Evolutionary conservation across 2,113 vertebrate genomes (phyloP), one percentile per base, ranked within the genome.

Genomic region (Anser cygnoides): DNA sequence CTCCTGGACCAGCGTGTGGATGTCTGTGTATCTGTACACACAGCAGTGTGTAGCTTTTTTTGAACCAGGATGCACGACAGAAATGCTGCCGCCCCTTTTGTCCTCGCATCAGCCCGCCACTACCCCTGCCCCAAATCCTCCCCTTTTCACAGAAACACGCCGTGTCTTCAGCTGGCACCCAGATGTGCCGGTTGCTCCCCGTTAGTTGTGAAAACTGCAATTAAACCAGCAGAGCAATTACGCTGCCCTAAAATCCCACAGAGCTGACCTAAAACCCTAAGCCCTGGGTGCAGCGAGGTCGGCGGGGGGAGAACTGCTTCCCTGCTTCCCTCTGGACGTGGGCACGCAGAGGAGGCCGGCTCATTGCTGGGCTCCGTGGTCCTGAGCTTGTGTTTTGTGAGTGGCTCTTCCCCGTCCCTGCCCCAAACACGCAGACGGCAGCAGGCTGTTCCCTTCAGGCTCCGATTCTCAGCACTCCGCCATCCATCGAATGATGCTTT

Each of bases 401-500:
- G 90, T 97, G 96, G 96, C 91, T 70, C 46, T 61, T 44, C 62
- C 89, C 23, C 59, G 26, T 29, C 83, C 65, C 61, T 55, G 66
- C 54, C 94, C 91, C 4, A 71, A 73, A 17, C 4, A 66, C 19
- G 4, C 43, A 73, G 63, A 5, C 49, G 61, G 77, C 62, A 73
- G 71, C 87, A 37, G 54, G 57, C 43, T 49, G 73, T 79, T 95
- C 95, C 95, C 95, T 98, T 98, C 98, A 98, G 97, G 98, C 98
- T 98, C 97, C 96, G 97, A 98, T 98, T 98, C 97, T 96, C 98
- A 98, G 87, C 93, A 23, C 91, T 96, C 91, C 91, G 50, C 95
- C 96, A 44, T 94, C 92, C 97, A 96, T 97, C 87, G 89, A 80
- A 94, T 78, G 78, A 97, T 97, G 94, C 95, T 93, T 94, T 95